Evolutionary conservation across 2,888 invertebrate genomes (phyloP), one percentile per base, ranked within the genome.

Genomic region (Hirtodrosophila histrioides): DNA sequence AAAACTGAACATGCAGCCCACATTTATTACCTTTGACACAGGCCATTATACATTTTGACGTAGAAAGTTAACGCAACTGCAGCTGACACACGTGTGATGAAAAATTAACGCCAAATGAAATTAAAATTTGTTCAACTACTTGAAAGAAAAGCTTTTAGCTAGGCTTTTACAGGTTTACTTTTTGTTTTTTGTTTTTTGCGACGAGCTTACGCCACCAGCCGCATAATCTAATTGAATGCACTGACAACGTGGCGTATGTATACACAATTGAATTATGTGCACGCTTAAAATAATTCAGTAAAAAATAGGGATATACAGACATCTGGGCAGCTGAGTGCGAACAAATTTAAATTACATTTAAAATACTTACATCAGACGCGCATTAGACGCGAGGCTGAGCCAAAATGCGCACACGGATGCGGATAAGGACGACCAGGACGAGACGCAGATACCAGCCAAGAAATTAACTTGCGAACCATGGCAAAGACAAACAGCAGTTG

Each of bases 11-110:
- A 55, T 49, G 64, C 68, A 40, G 36, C 24, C 23, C 69, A 79
- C 86, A 83, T 83, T 84, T 86, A 88, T 88, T 80, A 68, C 69
- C 80, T 86, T 79, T 84, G 88, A 79, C 84, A 86, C 66, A 46
- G 69, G 54, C 88, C 86, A 84, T 84, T 84, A 88, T 86, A 83
- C 71, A 77, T 78, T 73, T 69, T 69, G 61, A 71, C 49, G 60
- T 55, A 40, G 50, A 56, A 56, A 75, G 48, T 40, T 29, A 70
- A 43, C 35, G 31, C 37, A 40, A 40, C 17, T 60, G 73, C 68
- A 73, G 57, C 43, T 63, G 72, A 58, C 61, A 69, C 58, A 71
- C 60, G 73, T 55, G 56, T 44, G 53, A 50, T 40, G 37, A 46
- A 55, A 65, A 71, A 61, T 49, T 23, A 64, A 61, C 65, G 68